A percentile compares a stretch with the other conserved stretches of the same genome.
Conservation (phyloP, 2,888 invertebrate species). For the Harmothoe impar region DNA sequence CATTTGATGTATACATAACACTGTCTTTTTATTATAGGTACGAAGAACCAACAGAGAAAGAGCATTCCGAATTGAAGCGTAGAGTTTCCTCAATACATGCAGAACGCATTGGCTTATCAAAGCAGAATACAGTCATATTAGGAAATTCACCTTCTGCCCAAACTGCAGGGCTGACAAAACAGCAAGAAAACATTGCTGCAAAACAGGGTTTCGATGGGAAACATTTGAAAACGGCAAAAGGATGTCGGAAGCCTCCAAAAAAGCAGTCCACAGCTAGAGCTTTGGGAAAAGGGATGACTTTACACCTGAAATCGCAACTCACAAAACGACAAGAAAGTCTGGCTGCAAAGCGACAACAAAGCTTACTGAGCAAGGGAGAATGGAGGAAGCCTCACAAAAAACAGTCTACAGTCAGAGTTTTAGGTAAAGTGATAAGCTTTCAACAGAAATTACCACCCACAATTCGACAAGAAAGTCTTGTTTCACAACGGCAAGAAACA, state of each 20-base stretch:
- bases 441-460: neutral
- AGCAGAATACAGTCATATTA: neutral
- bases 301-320: neutral
- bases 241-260: neutral
- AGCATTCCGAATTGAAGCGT: neutral
- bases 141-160: neutral
- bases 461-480: neutral
- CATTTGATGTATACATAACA: too few relatives aligned
- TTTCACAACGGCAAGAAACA: neutral
- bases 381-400: conserved; percentile 27
- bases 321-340: conserved; percentile 29
- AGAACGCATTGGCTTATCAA: neutral
- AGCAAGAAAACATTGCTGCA: neutral
- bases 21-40: neutral
- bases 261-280: neutral
- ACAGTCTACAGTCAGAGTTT: neutral
- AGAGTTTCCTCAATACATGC: neutral
- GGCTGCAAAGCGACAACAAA: conserved; percentile 13
- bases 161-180: neutral
- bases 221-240: neutral
- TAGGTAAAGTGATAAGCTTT: neutral
- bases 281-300: neutral
- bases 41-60: neutral
- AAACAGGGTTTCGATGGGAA: neutral
- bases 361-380: neutral